A percentile compares a stretch with the other conserved stretches of the same genome.
phyloP scores from a whole-genome alignment of 1,140 invertebrate species.

The Leptestheria dahalacensis region DNA sequence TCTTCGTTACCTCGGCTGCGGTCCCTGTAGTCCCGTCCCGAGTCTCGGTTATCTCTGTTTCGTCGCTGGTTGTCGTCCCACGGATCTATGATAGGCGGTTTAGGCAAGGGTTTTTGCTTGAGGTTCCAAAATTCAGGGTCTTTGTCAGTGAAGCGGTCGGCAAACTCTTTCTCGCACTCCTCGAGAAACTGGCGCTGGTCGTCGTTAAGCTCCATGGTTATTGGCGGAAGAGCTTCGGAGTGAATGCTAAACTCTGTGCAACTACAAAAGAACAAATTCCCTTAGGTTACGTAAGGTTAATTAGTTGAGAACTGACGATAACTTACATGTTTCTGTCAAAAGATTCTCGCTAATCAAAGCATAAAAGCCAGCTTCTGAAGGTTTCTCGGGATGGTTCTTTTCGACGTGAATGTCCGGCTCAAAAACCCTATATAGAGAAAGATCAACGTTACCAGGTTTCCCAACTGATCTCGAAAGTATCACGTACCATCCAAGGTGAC shows the following conservation, averaged over 20 bases:
- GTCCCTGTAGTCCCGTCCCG: not conserved
- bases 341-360: slow-evolving; percentile 25
- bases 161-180: slow-evolving; percentile 37
- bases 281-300: not conserved
- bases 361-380: slow-evolving; percentile 25
- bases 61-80: slow-evolving; percentile 28
- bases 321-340: slow-evolving; percentile 27
- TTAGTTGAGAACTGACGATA: not conserved
- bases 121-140: slow-evolving; percentile 34
- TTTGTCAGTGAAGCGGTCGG: slow-evolving; percentile 34
- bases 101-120: slow-evolving; percentile 23
- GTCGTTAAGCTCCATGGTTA: slow-evolving; percentile 23
- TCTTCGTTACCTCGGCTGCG: no score
- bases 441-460: slow-evolving; percentile 3
- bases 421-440: slow-evolving; percentile 25
- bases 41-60: slow-evolving; percentile 8
- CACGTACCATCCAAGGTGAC: slow-evolving; percentile 33
- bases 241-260: slow-evolving; percentile 8
- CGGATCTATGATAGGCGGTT: slow-evolving; percentile 36
- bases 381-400: slow-evolving; percentile 16
- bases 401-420: slow-evolving; percentile 22
- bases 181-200: slow-evolving; percentile 31
- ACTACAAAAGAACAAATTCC: not conserved
- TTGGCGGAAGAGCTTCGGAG: slow-evolving; percentile 11
- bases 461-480: not conserved